A percentile compares a stretch with the other conserved stretches of the same genome.
Evolutionary conservation across 1,140 invertebrate genomes (phyloP).

Genomic region (Varroa destructor): DNA sequence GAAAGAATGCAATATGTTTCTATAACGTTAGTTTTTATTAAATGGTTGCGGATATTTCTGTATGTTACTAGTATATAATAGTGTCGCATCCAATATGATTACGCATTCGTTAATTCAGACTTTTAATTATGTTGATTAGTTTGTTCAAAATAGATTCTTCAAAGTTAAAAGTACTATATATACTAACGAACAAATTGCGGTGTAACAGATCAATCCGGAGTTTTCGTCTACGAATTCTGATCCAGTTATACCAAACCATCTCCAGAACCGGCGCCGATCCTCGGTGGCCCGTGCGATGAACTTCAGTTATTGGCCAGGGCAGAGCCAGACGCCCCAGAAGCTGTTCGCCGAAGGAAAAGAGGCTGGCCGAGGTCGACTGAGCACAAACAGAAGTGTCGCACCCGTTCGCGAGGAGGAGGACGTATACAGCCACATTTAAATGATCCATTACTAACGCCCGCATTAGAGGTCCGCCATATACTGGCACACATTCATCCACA

Average conservation of each 20-base stretch:
- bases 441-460: background rate
- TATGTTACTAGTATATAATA: too few species aligned
- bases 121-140: too few species aligned
- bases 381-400: background rate
- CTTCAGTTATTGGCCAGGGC: slow-evolving; percentile 11
- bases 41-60: too few species aligned
- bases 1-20: too few species aligned
- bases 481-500: too few species aligned
- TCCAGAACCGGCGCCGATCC: slow-evolving; percentile 11
- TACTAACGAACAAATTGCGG: background rate
- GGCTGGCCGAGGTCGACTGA: background rate
- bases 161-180: too few species aligned
- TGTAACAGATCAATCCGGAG: slow-evolving; percentile 9
- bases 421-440: slow-evolving; percentile 23
- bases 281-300: slow-evolving; percentile 13
- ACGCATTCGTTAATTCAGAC: too few species aligned
- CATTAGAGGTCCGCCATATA: too few species aligned
- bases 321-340: background rate
- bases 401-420: slow-evolving; percentile 22
- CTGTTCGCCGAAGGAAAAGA: background rate
- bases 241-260: background rate
- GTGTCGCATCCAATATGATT: too few species aligned
- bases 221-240: background rate
- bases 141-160: too few species aligned
- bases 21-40: too few species aligned